Evolutionary conservation across 2,113 vertebrate species (phyloP).

Genomic region (Glareola pratincola): DNA sequence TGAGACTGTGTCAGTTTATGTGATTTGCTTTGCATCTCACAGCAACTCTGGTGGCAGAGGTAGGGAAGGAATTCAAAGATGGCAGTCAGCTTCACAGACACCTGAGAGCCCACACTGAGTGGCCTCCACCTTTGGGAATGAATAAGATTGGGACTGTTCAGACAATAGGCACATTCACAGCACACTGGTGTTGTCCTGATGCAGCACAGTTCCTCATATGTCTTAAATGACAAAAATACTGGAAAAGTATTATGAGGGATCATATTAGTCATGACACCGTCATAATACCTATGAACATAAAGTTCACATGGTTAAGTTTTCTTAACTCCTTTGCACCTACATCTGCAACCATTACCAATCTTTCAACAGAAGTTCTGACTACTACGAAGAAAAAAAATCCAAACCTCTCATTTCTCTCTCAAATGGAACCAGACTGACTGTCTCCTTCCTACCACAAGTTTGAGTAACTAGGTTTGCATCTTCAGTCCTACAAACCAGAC

Average conservation of each 20-base stretch:
- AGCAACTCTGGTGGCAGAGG: not conserved
- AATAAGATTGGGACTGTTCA: not conserved
- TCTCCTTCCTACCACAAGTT: not conserved
- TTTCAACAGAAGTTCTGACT: not conserved
- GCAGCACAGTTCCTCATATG: not conserved
- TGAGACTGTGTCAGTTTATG: not conserved
- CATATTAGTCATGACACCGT: not conserved
- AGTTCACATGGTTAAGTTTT: fast-evolving
- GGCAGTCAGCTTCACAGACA: not conserved
- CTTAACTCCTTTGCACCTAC: not conserved
- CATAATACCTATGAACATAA: not conserved
- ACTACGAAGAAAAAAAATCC: not conserved
- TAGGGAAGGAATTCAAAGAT: not conserved
- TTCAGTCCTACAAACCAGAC: not conserved
- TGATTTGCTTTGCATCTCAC: not conserved
- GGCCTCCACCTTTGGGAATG: not conserved
- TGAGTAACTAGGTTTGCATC: not conserved
- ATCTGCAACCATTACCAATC: not conserved
- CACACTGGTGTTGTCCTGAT: not conserved
- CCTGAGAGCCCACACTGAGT: not conserved
- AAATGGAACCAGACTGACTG: not conserved
- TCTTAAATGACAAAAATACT: not conserved
- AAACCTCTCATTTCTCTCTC: not conserved
- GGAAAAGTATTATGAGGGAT: not conserved
- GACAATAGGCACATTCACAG: not conserved